Evolutionary conservation across 37 sponge, comb jelly and placozoan genomes (phyloP).

Genomic region (Aplysina aerophoba): DNA sequence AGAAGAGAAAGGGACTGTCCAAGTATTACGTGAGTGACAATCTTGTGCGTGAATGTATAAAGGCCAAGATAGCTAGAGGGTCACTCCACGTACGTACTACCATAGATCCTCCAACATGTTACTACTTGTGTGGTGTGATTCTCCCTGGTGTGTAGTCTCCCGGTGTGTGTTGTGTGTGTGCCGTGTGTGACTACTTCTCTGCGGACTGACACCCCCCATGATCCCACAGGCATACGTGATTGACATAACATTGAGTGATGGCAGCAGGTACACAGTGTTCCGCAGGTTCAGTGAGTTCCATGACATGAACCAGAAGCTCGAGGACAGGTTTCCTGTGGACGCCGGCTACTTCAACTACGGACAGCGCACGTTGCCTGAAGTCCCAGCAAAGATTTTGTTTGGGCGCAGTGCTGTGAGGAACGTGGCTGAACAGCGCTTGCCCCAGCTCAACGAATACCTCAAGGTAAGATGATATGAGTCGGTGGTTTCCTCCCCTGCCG

Average conservation of each 20-base stretch:
- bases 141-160: neutral
- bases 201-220: neutral
- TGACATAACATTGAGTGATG: constrained; percentile 57
- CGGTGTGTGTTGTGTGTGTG: neutral
- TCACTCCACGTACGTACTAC: too few relatives aligned
- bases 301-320: constrained; percentile 69
- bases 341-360: constrained; percentile 66
- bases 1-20: constrained; percentile 76
- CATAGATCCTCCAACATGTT: neutral
- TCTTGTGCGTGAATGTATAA: neutral
- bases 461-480: constrained; percentile 20
- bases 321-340: constrained; percentile 82
- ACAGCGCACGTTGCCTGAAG: constrained; percentile 68
- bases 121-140: neutral
- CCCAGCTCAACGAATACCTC: constrained; percentile 68
- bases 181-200: neutral
- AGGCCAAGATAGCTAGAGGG: neutral
- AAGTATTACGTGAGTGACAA: constrained; percentile 78
- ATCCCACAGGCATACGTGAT: constrained; percentile 69
- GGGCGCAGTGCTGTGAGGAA: constrained; percentile 84
- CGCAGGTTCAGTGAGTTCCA: constrained; percentile 80
- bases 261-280: constrained; percentile 62
- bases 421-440: constrained; percentile 79
- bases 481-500: too few relatives aligned
- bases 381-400: constrained; percentile 78